A percentile compares a stretch with the other conserved stretches of the same genome.
phyloP scores from a whole-genome alignment of 2,797 vertebrate species.

The Myripristis jacobus region DNA sequence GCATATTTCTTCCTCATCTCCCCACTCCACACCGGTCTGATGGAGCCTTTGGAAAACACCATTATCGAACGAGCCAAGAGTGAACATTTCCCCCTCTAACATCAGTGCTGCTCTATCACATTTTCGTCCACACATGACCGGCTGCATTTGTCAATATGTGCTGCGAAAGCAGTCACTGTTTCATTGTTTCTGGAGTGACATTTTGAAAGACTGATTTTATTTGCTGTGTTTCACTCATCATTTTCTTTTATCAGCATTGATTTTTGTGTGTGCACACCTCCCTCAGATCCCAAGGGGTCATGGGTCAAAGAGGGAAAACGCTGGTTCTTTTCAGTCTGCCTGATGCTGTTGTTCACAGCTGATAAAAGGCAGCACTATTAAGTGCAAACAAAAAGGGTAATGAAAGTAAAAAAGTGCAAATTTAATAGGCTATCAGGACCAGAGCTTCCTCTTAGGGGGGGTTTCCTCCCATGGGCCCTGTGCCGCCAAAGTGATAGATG shows the following conservation, averaged over 20 bases:
- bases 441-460: background rate
- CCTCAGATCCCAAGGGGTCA: constrained; percentile 36
- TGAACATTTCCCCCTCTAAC: constrained; percentile 38
- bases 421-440: constrained; percentile 7
- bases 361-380: constrained; percentile 32
- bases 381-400: constrained; percentile 30
- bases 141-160: constrained; percentile 55
- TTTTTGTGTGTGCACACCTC: constrained; percentile 43
- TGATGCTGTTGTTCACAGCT: constrained; percentile 14
- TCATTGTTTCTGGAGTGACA: constrained; percentile 59
- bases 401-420: constrained; percentile 18
- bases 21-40: background rate
- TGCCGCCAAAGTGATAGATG: constrained; percentile 11
- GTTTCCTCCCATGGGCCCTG: background rate
- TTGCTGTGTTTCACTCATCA: constrained; percentile 62
- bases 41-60: constrained; percentile 43
- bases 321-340: constrained; percentile 27
- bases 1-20: constrained; percentile 25
- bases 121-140: constrained; percentile 42
- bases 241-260: constrained; percentile 69
- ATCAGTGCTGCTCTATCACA: constrained; percentile 45
- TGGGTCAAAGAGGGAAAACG: constrained; percentile 54
- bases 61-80: constrained; percentile 33
- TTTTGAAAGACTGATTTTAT: constrained; percentile 71
- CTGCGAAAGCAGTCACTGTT: constrained; percentile 44